Conservation (phyloP, 2,113 vertebrate species). For the Peromyscus leucopus region DNA sequence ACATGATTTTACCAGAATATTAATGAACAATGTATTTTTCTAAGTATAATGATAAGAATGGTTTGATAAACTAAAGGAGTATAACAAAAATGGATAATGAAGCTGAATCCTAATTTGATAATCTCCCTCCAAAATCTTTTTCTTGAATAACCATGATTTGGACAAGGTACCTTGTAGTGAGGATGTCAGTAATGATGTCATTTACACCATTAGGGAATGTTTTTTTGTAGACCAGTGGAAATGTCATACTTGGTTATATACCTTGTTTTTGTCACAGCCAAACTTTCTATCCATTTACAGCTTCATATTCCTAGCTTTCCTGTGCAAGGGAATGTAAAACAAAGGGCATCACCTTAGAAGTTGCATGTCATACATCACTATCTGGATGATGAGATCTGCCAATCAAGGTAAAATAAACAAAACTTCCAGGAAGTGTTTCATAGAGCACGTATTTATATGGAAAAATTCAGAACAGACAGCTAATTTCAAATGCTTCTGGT, state of each 20-base stretch:
- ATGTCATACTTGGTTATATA: background rate
- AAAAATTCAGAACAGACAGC: background rate
- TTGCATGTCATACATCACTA: background rate
- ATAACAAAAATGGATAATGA: background rate
- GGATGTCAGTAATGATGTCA: background rate
- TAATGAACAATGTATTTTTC: background rate
- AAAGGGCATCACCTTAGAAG: background rate
- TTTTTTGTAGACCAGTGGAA: background rate
- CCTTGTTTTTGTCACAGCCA: background rate
- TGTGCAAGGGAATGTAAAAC: background rate
- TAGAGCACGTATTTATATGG: background rate
- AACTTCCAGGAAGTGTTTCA: background rate
- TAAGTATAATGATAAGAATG: background rate
- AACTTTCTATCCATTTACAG: background rate
- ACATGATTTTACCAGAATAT: background rate
- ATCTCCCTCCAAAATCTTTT: background rate
- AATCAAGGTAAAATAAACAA: background rate
- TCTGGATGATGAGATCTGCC: background rate
- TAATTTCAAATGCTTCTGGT: background rate
- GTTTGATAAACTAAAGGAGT: background rate
- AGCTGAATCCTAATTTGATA: slow-evolving; percentile 1
- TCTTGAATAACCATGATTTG: background rate
- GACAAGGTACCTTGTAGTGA: background rate
- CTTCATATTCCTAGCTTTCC: background rate
- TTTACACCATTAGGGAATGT: background rate